Evolutionary conservation across 2,113 vertebrate species (phyloP).

Genomic region (Procavia capensis): DNA sequence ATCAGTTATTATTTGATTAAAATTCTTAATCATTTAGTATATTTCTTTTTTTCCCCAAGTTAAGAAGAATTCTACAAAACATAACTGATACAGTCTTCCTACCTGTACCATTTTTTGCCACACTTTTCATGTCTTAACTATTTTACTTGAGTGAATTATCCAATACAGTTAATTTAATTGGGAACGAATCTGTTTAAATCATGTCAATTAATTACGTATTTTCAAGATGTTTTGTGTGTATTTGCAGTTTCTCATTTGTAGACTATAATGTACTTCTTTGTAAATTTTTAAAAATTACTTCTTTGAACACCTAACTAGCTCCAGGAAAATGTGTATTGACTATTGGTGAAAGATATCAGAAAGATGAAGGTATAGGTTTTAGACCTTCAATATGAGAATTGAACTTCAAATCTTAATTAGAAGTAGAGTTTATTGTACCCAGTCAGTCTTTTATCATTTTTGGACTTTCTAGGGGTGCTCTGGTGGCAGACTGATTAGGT

Average conservation of each 20-base stretch:
- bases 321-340: background rate
- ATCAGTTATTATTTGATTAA: background rate
- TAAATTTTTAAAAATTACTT: background rate
- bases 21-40: background rate
- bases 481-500: too few relatives aligned
- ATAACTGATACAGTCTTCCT: background rate
- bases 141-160: background rate
- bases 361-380: background rate
- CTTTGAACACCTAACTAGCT: background rate
- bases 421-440: background rate
- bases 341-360: background rate
- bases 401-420: background rate
- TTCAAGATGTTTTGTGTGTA: background rate
- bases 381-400: background rate
- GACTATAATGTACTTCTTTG: background rate
- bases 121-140: too few relatives aligned
- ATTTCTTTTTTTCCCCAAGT: background rate
- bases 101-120: too few relatives aligned
- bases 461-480: background rate
- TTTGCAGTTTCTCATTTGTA: background rate
- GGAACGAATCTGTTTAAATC: background rate
- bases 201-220: background rate
- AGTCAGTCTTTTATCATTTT: background rate
- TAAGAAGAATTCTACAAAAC: background rate
- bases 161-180: background rate